These are phyloP conservation scores for Melinaea marsaeus DNA, from an alignment of 2,888 invertebrate genomes.

Conservation along the genomic window DNA sequence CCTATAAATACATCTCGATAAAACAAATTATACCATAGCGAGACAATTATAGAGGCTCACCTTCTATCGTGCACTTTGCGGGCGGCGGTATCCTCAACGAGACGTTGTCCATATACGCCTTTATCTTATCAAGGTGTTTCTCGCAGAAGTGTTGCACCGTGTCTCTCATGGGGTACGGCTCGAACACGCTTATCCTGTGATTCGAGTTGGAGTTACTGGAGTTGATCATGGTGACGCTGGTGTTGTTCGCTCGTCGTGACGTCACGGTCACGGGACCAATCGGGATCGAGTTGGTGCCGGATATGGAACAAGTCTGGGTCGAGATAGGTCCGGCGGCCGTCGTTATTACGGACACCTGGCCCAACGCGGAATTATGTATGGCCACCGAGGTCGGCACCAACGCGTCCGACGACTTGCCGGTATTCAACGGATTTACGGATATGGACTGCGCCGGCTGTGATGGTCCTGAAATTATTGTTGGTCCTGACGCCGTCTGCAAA, in stretches of 20 bases:
- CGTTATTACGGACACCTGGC: slow-evolving; percentile 53
- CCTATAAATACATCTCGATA: too few relatives aligned
- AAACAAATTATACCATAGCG: too few relatives aligned
- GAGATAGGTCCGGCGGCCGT: slow-evolving; percentile 33
- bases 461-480: slow-evolving; percentile 53
- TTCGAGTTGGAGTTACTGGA: slow-evolving; percentile 65
- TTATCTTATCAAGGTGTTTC: slow-evolving; percentile 94
- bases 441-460: slow-evolving; percentile 56
- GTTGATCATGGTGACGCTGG: slow-evolving; percentile 87
- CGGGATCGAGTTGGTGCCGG: slow-evolving; percentile 43
- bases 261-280: slow-evolving; percentile 81
- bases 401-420: slow-evolving; percentile 63
- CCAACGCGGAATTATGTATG: slow-evolving; percentile 64
- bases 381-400: slow-evolving; percentile 57
- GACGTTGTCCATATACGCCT: slow-evolving; percentile 92
- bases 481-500: slow-evolving; percentile 34
- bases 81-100: slow-evolving; percentile 92
- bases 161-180: slow-evolving; percentile 93
- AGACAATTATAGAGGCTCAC: slow-evolving; percentile 60
- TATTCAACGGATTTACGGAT: slow-evolving; percentile 60
- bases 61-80: slow-evolving; percentile 95
- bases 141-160: slow-evolving; percentile 97
- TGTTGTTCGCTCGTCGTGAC: slow-evolving; percentile 81
- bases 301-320: slow-evolving; percentile 21
- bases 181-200: slow-evolving; percentile 88